A percentile compares a stretch with the other conserved stretches of the same genome.
These are phyloP conservation scores for Physocephala rufipes DNA, from an alignment of 2,888 invertebrate genomes.

Conservation along the genomic window DNA sequence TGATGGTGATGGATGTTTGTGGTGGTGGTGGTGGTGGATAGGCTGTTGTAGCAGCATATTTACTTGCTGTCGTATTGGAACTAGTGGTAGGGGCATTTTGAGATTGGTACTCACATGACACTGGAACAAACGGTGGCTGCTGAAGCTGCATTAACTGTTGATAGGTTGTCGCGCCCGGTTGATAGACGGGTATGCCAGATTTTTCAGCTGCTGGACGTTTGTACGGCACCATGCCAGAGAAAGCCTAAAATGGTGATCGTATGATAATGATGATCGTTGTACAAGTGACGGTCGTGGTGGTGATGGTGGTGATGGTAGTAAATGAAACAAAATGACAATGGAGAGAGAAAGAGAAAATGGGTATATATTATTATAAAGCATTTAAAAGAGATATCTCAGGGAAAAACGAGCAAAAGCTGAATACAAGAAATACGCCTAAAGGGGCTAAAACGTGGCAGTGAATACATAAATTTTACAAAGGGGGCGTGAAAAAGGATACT, in stretches of 20 bases:
- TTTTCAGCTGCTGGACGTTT: conserved; percentile 96
- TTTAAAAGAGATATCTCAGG: too few species aligned
- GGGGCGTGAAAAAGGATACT: not conserved
- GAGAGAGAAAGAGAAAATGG: conserved; percentile 27
- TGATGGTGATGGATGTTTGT: conserved; percentile 36
- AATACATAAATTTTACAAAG: not conserved
- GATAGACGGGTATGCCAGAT: conserved; percentile 95
- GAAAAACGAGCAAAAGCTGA: too few species aligned
- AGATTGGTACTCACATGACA: conserved; percentile 92
- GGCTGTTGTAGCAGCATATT: conserved; percentile 35
- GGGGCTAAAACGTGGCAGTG: too few species aligned
- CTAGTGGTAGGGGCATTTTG: conserved; percentile 51
- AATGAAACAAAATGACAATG: too few species aligned
- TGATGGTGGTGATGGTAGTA: not conserved
- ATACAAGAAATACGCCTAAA: too few species aligned
- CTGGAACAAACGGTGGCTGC: conserved; percentile 97
- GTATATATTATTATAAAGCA: conserved; percentile 12
- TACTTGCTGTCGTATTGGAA: conserved; percentile 48
- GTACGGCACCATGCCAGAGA: conserved; percentile 95
- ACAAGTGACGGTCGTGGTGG: not conserved
- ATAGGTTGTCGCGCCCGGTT: conserved; percentile 89
- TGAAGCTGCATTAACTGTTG: conserved; percentile 94
- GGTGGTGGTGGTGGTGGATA: conserved; percentile 38
- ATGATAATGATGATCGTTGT: too few species aligned
- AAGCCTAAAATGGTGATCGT: conserved; percentile 73